Percentiles rank a stretch among this genome's conserved stretches.
These are phyloP conservation scores for Sylvicapra grimmia DNA, from an alignment of 2,113 vertebrate genomes.

Conservation along the genomic window DNA sequence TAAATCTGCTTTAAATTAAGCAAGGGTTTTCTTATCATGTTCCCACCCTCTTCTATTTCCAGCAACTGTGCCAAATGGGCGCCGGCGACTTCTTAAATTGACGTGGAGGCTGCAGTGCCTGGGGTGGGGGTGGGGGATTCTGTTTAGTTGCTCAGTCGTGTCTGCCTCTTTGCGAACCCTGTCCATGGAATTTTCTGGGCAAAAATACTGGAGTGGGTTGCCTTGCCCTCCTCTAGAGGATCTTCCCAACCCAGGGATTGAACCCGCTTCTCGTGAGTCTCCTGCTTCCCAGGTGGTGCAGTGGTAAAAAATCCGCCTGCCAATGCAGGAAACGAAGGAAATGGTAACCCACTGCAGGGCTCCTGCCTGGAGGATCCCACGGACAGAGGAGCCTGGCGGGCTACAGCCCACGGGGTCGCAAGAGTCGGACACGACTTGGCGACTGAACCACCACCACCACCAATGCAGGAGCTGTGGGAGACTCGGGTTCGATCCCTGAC, in stretches of 20 bases:
- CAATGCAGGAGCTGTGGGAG: background rate
- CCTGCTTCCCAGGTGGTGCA: background rate
- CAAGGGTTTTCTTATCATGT: background rate
- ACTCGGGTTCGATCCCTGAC: background rate
- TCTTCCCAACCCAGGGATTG: background rate
- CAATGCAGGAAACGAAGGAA: background rate
- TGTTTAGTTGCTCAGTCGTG: background rate
- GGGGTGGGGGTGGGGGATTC: background rate
- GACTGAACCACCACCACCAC: background rate
- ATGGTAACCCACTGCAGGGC: background rate
- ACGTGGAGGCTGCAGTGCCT: background rate
- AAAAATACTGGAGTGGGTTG: background rate
- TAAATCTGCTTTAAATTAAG: slow-evolving; percentile 68
- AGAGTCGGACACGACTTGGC: background rate
- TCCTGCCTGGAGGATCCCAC: background rate
- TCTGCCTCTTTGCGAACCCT: background rate
- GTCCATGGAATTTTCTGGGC: background rate
- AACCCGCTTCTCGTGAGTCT: background rate
- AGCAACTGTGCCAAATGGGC: background rate
- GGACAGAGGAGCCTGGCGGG: background rate
- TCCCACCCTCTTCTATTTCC: slow-evolving; percentile 10
- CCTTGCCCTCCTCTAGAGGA: background rate
- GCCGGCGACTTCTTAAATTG: background rate
- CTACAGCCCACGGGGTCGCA: background rate
- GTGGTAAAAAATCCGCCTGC: background rate